Percentiles rank a stretch among this genome's conserved stretches.
phyloP scores from a whole-genome alignment of 2,113 vertebrate species.

The Casuarius casuarius region DNA sequence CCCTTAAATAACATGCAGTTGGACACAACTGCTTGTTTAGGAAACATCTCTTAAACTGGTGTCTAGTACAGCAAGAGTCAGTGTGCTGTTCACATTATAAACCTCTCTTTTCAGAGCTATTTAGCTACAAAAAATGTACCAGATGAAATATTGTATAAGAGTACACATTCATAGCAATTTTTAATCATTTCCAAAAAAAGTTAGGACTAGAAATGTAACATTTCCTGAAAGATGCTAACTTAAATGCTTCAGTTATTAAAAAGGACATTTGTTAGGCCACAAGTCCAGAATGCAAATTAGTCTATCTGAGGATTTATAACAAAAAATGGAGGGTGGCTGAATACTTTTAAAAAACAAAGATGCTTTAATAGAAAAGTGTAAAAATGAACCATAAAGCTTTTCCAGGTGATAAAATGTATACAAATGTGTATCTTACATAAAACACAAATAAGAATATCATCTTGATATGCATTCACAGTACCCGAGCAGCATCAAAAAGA shows the following conservation, averaged over 20 bases:
- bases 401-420: slow-evolving; percentile 12
- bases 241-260: not conserved
- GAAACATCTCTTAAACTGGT: slow-evolving; percentile 9
- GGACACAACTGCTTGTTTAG: not conserved
- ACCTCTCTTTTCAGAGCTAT: not conserved
- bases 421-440: not conserved
- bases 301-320: not conserved
- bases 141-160: not conserved
- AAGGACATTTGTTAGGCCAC: slow-evolving; percentile 13
- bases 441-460: slow-evolving; percentile 11
- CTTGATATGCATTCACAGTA: slow-evolving; percentile 21
- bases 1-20: not conserved
- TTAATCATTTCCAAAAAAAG: not conserved
- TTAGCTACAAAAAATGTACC: not conserved
- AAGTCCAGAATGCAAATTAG: not conserved
- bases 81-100: not conserved
- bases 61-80: not conserved
- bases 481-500: slow-evolving; percentile 11
- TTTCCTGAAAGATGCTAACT: not conserved
- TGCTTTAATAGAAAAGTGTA: not conserved
- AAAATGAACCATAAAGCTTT: not conserved
- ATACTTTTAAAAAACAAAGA: not conserved
- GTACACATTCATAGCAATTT: not conserved
- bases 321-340: not conserved
- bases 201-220: slow-evolving; percentile 1